Evolutionary conservation across 2,797 vertebrate genomes (phyloP).

Genomic region (Rhyacichthys aspro): DNA sequence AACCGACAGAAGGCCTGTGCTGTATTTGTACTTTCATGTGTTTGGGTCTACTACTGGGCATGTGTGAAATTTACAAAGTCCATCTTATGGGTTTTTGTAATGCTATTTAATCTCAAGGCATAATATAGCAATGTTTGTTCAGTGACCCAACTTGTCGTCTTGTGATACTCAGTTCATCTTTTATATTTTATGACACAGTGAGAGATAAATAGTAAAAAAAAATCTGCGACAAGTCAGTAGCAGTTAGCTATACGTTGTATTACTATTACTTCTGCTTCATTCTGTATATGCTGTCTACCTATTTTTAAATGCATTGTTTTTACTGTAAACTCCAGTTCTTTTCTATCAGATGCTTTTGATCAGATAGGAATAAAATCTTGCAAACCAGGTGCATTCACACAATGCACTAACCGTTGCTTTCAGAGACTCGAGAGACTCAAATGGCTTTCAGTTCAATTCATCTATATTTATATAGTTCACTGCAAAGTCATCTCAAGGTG

Average conservation of each 20-base stretch:
- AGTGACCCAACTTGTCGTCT: slow-evolving; percentile 3
- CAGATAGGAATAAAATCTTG: slow-evolving; percentile 1
- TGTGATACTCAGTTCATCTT: not conserved
- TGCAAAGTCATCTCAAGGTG: slow-evolving; percentile 12
- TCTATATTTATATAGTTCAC: slow-evolving; percentile 15
- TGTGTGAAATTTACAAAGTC: not conserved
- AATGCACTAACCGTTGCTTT: slow-evolving; percentile 3
- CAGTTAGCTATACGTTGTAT: no score
- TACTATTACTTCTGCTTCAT: no score
- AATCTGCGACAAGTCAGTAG: no score
- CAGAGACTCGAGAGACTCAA: slow-evolving; percentile 3
- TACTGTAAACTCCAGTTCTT: not conserved
- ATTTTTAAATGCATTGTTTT: not conserved
- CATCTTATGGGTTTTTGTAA: not conserved
- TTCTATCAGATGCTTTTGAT: slow-evolving; percentile 1
- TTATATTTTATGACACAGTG: not conserved
- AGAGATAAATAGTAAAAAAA: no score
- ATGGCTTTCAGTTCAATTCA: slow-evolving; percentile 13
- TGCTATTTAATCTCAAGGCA: slow-evolving; percentile 9
- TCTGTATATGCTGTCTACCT: no score
- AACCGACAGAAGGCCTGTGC: slow-evolving; percentile 53
- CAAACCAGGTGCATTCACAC: slow-evolving; percentile 9
- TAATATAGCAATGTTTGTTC: slow-evolving; percentile 9
- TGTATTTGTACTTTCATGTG: slow-evolving; percentile 21
- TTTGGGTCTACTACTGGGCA: not conserved